These are phyloP conservation scores for Platypus cylindrus DNA, from an alignment of 2,888 invertebrate genomes.

Conservation along the genomic window DNA sequence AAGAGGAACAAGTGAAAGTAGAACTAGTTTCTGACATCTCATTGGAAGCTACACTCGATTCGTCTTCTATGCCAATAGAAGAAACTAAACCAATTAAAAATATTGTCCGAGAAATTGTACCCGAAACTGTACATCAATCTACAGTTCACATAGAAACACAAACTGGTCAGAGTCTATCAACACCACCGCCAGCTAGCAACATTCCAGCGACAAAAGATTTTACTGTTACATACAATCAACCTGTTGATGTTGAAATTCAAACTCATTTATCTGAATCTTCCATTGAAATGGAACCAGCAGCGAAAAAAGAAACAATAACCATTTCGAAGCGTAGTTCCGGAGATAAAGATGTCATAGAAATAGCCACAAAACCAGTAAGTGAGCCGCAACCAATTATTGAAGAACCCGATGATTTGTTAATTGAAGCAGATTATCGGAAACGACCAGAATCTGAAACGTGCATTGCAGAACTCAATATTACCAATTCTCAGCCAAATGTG, in stretches of 20 bases:
- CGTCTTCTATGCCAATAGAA: constrained; percentile 57
- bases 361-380: constrained; percentile 48
- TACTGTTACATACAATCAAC: constrained; percentile 40
- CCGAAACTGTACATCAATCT: constrained; percentile 17
- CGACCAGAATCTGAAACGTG: constrained; percentile 38
- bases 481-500: constrained; percentile 55
- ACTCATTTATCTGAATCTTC: constrained; percentile 26
- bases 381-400: constrained; percentile 39
- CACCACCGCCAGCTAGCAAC: constrained; percentile 26
- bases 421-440: constrained; percentile 60
- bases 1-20: constrained; percentile 25
- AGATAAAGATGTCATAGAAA: constrained; percentile 59
- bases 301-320: constrained; percentile 47
- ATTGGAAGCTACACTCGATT: constrained; percentile 53
- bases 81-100: constrained; percentile 31
- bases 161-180: constrained; percentile 49
- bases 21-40: constrained; percentile 34
- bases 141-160: constrained; percentile 49
- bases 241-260: constrained; percentile 49
- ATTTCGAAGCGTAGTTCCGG: constrained; percentile 47
- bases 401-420: constrained; percentile 41
- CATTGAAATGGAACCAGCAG: constrained; percentile 31
- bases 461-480: constrained; percentile 56
- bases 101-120: constrained; percentile 17
- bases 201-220: constrained; percentile 38